Base-by-base conservation (phyloP, 30 jellyfish, hydroid and myxozoan genomes). In the Hydractinia symbiolongicarpus region DNA sequence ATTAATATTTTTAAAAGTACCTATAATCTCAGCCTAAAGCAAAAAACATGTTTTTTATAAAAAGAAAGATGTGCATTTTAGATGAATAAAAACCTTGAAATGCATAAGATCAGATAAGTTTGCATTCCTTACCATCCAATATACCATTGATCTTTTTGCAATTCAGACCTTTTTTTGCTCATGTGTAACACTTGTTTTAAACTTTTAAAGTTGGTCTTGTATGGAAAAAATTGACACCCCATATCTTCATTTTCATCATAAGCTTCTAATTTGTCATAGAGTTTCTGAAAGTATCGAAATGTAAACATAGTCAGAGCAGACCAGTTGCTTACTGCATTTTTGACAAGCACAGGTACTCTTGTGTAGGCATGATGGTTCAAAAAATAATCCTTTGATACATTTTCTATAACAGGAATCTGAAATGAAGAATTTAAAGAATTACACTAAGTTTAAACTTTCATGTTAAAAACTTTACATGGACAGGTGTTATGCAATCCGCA, bases 101-200 rank as follows among this genome's bases (percentile, higher is more conserved):
- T 30, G 44, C 44, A 30, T 30, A 30, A 30, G 44, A 30, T 30
- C 2, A 30, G 44, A 30, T 30, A 30, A 30, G 44, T 30, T 30
- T 30, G 44, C 2, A 2, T n/a, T n/a, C 54, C 96, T 61, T 88
- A 94, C 99, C 99, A 94, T 74, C 99, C 99, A 79, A 94, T 78
- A 78, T 94, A 94, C 99, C 99, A 94, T 50, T 87, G 83, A 21
- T 83, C 88, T 64, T 94, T 88, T 66, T 74, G 61, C 30, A 91
- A 66, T 9, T 79, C 66, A 15, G 95, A 84, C 16, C 95, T 84
- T 62, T 79, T 76, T 60, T 85, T 94, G 84, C 96, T 82, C 99
- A 94, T 94, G 7, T 14, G 55, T 50, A 94, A 79, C 5, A 81
- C 95, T 52, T 85, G 86, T 80, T 88, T 86, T 84, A 94, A 61